Percentiles rank a stretch among this genome's conserved stretches.
Evolutionary conservation across 2,888 invertebrate species (phyloP).

Genomic region (Trissolcus japonicus): DNA sequence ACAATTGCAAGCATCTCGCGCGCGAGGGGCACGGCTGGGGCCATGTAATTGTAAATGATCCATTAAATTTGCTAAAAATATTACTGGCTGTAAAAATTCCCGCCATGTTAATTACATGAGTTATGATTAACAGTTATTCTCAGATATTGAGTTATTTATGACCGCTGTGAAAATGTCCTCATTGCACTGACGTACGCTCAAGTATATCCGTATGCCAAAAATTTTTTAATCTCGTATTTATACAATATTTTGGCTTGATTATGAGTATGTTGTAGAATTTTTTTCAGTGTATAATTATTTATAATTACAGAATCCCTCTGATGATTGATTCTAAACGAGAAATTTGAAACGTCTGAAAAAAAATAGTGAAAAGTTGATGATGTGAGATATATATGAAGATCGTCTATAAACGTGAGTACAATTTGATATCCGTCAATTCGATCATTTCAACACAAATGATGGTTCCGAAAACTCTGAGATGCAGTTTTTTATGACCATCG

Average conservation of each 20-base stretch:
- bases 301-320: too few species aligned
- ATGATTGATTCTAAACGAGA: too few species aligned
- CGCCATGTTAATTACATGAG: slow-evolving; percentile 43
- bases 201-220: too few species aligned
- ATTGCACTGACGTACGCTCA: slow-evolving; percentile 7
- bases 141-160: slow-evolving; percentile 47
- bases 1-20: slow-evolving; percentile 36
- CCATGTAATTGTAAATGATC: slow-evolving; percentile 30
- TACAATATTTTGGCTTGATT: too few species aligned
- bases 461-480: slow-evolving; percentile 5
- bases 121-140: slow-evolving; percentile 36
- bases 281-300: too few species aligned
- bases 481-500: slow-evolving; percentile 22
- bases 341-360: too few species aligned
- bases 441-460: slow-evolving; percentile 14
- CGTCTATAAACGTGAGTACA: neutral
- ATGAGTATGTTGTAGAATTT: too few species aligned
- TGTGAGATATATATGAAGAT: too few species aligned
- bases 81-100: slow-evolving; percentile 19
- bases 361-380: too few species aligned
- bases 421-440: slow-evolving; percentile 10
- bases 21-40: slow-evolving; percentile 4
- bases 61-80: slow-evolving; percentile 42
- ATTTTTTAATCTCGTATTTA: too few species aligned
- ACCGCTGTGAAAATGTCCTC: slow-evolving; percentile 29